Percentiles rank a stretch among this genome's conserved stretches.
Evolutionary conservation across 2,797 vertebrate species (phyloP).

Genomic region (Sebastes iracundus): DNA sequence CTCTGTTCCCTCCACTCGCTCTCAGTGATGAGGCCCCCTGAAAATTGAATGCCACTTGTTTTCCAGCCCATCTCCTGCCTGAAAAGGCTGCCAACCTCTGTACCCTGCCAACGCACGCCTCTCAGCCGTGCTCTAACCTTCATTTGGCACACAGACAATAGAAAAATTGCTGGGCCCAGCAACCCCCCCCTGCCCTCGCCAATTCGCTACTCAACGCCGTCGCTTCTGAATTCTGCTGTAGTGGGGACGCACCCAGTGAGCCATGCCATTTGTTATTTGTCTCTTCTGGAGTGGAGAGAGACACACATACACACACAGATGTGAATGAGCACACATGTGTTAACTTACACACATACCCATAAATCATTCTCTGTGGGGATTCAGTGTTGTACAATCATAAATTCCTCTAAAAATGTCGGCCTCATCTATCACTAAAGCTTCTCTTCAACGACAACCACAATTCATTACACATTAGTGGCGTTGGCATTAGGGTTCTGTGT

Average conservation of each 20-base stretch:
- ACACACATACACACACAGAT: neutral
- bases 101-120: slow-evolving; percentile 59
- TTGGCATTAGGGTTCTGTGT: neutral
- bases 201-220: slow-evolving; percentile 52
- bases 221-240: slow-evolving; percentile 57
- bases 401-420: slow-evolving; percentile 50
- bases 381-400: slow-evolving; percentile 35
- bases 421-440: slow-evolving; percentile 47
- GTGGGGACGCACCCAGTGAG: slow-evolving; percentile 58
- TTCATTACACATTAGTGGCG: slow-evolving; percentile 38
- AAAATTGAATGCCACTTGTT: slow-evolving; percentile 76
- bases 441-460: slow-evolving; percentile 23
- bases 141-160: slow-evolving; percentile 75
- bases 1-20: slow-evolving; percentile 34
- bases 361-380: slow-evolving; percentile 48
- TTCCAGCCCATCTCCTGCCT: slow-evolving; percentile 69
- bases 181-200: slow-evolving; percentile 39
- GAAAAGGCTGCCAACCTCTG: slow-evolving; percentile 75
- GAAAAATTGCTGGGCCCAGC: slow-evolving; percentile 62
- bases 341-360: slow-evolving; percentile 36
- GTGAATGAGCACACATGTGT: slow-evolving; percentile 28
- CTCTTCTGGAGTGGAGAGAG: slow-evolving; percentile 60
- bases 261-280: slow-evolving; percentile 67
- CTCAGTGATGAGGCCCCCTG: slow-evolving; percentile 37
- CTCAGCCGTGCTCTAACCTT: slow-evolving; percentile 70